Conservation (phyloP, 1,140 invertebrate species). For the Aphaenogaster floridana region DNA sequence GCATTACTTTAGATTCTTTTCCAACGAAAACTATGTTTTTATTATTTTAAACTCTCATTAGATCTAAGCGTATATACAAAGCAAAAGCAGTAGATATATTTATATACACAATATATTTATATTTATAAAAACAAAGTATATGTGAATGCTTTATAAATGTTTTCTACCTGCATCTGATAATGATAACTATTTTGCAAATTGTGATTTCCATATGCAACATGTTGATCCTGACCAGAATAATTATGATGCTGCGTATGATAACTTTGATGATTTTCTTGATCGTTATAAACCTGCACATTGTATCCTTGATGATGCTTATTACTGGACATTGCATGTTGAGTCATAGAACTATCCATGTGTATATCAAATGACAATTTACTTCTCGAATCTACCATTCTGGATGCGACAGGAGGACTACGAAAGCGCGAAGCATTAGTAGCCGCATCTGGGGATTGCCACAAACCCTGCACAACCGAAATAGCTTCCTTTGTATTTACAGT, state of each 20-base stretch:
- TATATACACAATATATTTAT: background rate
- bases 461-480: constrained; percentile 82
- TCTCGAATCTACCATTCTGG: constrained; percentile 78
- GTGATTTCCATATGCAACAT: constrained; percentile 74
- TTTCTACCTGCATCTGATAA: constrained; percentile 80
- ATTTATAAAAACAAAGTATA: background rate
- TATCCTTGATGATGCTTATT: constrained; percentile 80
- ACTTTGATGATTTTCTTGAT: constrained; percentile 83
- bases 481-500: constrained; percentile 89
- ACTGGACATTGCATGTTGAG: constrained; percentile 85
- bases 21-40: background rate
- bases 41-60: background rate
- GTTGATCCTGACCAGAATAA: constrained; percentile 85
- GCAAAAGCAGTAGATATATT: background rate
- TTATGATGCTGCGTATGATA: constrained; percentile 77
- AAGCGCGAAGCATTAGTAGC: constrained; percentile 66
- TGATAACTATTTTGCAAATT: constrained; percentile 81
- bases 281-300: constrained; percentile 79
- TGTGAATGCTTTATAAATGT: background rate
- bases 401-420: constrained; percentile 71
- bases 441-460: constrained; percentile 84
- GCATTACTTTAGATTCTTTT: background rate
- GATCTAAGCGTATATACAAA: background rate
- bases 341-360: constrained; percentile 89
- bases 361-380: constrained; percentile 87